A percentile compares a stretch with the other conserved stretches of the same genome.
Conservation (phyloP, 2,888 invertebrate species). For the Melinaea marsaeus region DNA sequence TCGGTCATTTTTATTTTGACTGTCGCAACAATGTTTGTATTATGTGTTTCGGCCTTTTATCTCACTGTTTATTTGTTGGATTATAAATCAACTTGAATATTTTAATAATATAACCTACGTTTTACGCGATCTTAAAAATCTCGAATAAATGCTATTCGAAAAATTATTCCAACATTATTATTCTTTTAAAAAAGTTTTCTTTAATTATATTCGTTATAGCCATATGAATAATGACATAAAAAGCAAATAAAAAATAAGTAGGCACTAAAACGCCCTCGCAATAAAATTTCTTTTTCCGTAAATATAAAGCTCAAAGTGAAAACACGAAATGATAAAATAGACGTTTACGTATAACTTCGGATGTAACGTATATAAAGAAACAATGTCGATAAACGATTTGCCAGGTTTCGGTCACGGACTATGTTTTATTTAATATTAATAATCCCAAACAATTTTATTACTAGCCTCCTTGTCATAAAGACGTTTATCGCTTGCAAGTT, state of each 20-base stretch:
- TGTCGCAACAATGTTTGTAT: conserved; percentile 21
- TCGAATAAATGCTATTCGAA: background rate
- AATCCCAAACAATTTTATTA: conserved; percentile 6
- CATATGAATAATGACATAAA: conserved; percentile 17
- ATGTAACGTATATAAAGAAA: conserved; percentile 34
- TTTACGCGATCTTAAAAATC: background rate
- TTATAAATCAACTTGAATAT: conserved; percentile 1
- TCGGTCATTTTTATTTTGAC: conserved; percentile 21
- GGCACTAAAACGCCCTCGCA: conserved; percentile 19
- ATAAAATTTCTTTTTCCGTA: conserved; percentile 17
- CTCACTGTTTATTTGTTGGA: background rate
- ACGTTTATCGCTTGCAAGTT: conserved; percentile 12
- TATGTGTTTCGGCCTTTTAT: conserved; percentile 13
- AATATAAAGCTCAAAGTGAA: conserved; percentile 16
- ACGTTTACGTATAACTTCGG: conserved; percentile 27
- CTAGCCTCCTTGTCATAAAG: background rate
- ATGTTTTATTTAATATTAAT: conserved; percentile 17
- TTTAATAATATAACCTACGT: background rate
- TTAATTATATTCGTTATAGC: conserved; percentile 1
- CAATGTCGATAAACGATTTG: conserved; percentile 33
- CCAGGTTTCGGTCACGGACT: conserved; percentile 30
- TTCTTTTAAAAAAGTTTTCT: conserved; percentile 7
- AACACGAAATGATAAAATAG: conserved; percentile 24
- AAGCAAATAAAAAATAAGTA: conserved; percentile 16
- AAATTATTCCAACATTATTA: conserved; percentile 1